Evolutionary conservation across 2,888 invertebrate genomes (phyloP).

Genomic region (Ichneumoninae sp.): DNA sequence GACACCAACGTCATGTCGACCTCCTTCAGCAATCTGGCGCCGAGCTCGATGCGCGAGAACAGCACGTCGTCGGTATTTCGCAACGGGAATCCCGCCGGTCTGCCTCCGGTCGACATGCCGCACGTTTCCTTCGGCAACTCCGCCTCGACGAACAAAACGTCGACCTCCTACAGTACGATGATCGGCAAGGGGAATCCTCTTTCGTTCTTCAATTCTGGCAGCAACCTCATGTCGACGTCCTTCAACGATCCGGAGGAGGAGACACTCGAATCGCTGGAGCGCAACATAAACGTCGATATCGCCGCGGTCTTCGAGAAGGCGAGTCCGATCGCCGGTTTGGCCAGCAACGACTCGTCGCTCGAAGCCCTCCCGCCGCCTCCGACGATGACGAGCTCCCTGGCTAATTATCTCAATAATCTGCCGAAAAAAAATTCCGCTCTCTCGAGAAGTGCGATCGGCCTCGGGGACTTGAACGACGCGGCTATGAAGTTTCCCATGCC

Average conservation of each 20-base stretch:
- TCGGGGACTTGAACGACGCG: slow-evolving; percentile 77
- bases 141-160: slow-evolving; percentile 35
- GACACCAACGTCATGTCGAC: slow-evolving; percentile 79
- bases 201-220: slow-evolving; percentile 74
- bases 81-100: slow-evolving; percentile 38
- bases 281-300: slow-evolving; percentile 64
- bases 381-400: slow-evolving; percentile 78
- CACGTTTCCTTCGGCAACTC: slow-evolving; percentile 57
- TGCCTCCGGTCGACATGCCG: slow-evolving; percentile 47
- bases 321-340: slow-evolving; percentile 59
- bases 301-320: slow-evolving; percentile 62
- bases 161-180: slow-evolving; percentile 20
- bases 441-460: slow-evolving; percentile 77
- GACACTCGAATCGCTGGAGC: slow-evolving; percentile 67
- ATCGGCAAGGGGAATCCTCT: slow-evolving; percentile 43
- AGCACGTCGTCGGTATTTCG: slow-evolving; percentile 49
- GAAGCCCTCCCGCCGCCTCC: slow-evolving; percentile 78
- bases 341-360: slow-evolving; percentile 70
- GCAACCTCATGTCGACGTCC: slow-evolving; percentile 78
- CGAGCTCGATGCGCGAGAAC: slow-evolving; percentile 56
- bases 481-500: slow-evolving; percentile 72
- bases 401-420: slow-evolving; percentile 80
- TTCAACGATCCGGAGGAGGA: slow-evolving; percentile 70
- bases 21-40: slow-evolving; percentile 74
- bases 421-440: slow-evolving; percentile 79